phyloP scores from a whole-genome alignment of 1,140 invertebrate genomes.

The Lanistes nyassanus region DNA sequence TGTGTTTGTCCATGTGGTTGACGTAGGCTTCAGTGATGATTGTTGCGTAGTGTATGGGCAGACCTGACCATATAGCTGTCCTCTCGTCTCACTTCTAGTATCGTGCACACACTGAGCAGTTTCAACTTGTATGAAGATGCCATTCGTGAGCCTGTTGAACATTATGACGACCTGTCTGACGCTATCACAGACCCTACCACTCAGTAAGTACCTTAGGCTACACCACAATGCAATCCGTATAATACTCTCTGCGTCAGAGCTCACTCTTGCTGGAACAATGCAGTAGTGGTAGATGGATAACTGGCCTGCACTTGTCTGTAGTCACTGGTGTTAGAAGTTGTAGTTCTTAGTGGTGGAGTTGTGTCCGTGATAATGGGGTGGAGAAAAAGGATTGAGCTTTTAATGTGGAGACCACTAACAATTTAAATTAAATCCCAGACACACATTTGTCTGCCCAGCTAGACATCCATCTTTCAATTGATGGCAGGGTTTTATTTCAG shows the following conservation, averaged over 20 bases:
- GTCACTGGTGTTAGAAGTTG: too few relatives aligned
- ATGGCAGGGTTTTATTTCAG: too few relatives aligned
- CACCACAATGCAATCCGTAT: too few relatives aligned
- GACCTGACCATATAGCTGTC: conserved; percentile 1
- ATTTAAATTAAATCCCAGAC: background rate
- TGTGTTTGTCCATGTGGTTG: conserved; percentile 29
- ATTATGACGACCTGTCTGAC: conserved; percentile 69
- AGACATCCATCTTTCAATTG: too few relatives aligned
- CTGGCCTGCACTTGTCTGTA: too few relatives aligned
- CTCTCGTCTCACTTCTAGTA: conserved; percentile 56
- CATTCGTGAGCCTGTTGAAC: conserved; percentile 66
- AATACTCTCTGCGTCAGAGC: background rate
- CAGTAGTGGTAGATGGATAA: too few relatives aligned
- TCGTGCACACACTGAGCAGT: conserved; percentile 71
- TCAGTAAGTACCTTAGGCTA: conserved; percentile 67
- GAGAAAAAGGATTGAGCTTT: too few relatives aligned
- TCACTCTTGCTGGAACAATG: background rate
- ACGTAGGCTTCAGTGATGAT: too few relatives aligned
- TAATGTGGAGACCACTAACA: too few relatives aligned
- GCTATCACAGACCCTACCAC: conserved; percentile 71
- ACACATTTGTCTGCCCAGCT: background rate
- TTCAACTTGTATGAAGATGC: conserved; percentile 73
- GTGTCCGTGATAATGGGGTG: too few relatives aligned
- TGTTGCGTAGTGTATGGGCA: background rate
- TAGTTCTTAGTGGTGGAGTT: too few relatives aligned